Evolutionary conservation across 35 echinoderm and acorn worm species (phyloP).

Genomic region (Lytechinus pictus): DNA sequence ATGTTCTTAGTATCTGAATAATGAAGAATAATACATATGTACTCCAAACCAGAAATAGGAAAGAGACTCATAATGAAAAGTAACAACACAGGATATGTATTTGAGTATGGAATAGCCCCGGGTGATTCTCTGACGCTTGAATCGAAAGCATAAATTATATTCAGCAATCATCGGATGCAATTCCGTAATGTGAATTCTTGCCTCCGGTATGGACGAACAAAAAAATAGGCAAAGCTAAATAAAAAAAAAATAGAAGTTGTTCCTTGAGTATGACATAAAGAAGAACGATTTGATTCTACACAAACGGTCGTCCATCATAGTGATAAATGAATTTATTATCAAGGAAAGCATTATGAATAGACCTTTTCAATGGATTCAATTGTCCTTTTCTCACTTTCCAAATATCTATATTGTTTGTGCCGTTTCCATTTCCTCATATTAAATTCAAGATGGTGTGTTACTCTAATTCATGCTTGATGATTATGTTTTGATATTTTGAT

Average conservation of each 20-base stretch:
- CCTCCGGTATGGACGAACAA: neutral
- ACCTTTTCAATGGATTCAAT: neutral
- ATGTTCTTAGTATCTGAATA: neutral
- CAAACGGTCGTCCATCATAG: neutral
- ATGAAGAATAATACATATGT: neutral
- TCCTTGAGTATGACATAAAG: neutral
- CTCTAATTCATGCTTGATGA: neutral
- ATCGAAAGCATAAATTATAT: conserved; percentile 20
- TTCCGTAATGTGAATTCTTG: conserved; percentile 12
- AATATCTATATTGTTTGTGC: neutral
- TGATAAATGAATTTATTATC: neutral
- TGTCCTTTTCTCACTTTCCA: neutral
- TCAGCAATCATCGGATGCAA: conserved; percentile 10
- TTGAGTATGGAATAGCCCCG: neutral
- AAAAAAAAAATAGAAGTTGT: neutral
- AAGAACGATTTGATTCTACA: neutral
- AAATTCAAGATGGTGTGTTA: neutral
- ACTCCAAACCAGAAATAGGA: neutral
- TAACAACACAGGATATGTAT: neutral
- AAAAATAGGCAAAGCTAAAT: neutral
- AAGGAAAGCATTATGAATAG: neutral
- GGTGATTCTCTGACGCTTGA: neutral
- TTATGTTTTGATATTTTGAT: neutral
- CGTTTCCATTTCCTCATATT: neutral
- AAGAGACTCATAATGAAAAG: neutral